Conservation (phyloP, 2,113 vertebrate species). For the Pachypanchax playfairii region DNA sequence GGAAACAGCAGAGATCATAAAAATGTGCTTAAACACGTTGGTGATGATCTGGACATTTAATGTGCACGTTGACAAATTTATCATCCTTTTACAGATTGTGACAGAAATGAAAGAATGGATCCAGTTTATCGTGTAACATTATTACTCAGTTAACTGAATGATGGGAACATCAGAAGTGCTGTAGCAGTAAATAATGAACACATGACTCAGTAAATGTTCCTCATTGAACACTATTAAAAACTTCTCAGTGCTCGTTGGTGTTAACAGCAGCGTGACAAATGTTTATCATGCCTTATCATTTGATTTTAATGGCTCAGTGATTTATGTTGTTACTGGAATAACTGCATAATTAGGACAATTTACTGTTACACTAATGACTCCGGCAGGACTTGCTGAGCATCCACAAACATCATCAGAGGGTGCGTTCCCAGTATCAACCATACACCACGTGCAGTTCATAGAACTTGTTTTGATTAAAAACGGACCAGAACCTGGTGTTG, state of each 20-base stretch:
- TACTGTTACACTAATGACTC: constrained; percentile 37
- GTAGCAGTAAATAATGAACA: neutral
- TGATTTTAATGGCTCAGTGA: constrained; percentile 40
- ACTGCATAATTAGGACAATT: constrained; percentile 41
- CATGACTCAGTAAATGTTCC: neutral
- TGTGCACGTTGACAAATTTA: too few species aligned
- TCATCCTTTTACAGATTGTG: too few species aligned
- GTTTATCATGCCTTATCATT: constrained; percentile 8
- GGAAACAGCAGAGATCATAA: too few species aligned
- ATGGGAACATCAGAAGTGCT: neutral
- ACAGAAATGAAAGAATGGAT: too few species aligned
- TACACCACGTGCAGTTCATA: neutral
- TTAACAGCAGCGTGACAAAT: constrained; percentile 15
- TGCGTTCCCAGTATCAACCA: constrained; percentile 7
- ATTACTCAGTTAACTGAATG: neutral
- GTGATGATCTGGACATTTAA: too few species aligned
- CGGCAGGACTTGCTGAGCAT: constrained; percentile 22
- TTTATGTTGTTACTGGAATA: constrained; percentile 31
- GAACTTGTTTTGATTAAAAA: constrained; percentile 17
- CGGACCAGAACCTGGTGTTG: neutral
- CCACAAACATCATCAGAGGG: constrained; percentile 31
- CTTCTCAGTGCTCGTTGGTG: constrained; percentile 10
- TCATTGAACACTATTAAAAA: neutral
- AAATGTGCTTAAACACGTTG: too few species aligned
- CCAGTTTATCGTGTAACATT: too few species aligned